Percentiles rank a stretch among this genome's conserved stretches.
Evolutionary conservation across 2,797 vertebrate genomes (phyloP).

Genomic region (Gephyroberyx darwinii): DNA sequence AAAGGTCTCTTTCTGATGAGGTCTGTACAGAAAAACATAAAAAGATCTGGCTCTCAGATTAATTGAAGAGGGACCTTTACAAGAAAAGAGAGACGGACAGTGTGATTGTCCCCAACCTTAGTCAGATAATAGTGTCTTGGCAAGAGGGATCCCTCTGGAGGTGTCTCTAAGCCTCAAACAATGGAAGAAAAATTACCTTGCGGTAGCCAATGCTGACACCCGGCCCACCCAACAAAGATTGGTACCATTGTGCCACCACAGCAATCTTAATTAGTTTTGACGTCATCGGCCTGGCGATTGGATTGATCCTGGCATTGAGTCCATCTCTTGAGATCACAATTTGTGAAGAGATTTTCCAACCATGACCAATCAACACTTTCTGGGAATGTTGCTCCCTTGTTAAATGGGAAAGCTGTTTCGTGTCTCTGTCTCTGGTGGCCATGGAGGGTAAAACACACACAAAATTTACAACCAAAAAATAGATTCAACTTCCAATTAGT

Average conservation of each 20-base stretch:
- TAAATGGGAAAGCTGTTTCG: constrained; percentile 23
- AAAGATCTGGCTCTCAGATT: constrained; percentile 77
- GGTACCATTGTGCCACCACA: constrained; percentile 68
- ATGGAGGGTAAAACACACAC: background rate
- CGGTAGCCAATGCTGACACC: constrained; percentile 58
- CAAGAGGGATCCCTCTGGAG: constrained; percentile 69
- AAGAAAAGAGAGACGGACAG: constrained; percentile 69
- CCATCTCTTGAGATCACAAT: constrained; percentile 70
- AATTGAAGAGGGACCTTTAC: constrained; percentile 77
- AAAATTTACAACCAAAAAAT: background rate
- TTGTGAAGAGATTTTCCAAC: constrained; percentile 57
- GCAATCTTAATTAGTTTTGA: constrained; percentile 82
- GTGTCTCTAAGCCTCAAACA: constrained; percentile 77
- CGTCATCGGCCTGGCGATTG: constrained; percentile 64
- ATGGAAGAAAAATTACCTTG: constrained; percentile 76
- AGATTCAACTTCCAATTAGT: background rate
- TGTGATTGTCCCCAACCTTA: constrained; percentile 72
- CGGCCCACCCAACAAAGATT: constrained; percentile 74
- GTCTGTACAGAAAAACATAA: constrained; percentile 64
- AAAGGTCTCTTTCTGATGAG: constrained; percentile 65
- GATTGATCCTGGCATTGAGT: constrained; percentile 65
- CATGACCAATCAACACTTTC: constrained; percentile 60
- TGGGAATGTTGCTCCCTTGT: constrained; percentile 29
- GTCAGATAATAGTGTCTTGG: constrained; percentile 78
- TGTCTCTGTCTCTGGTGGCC: background rate